A percentile compares a stretch with the other conserved stretches of the same genome.
Evolutionary conservation across 2,113 vertebrate species (phyloP).

Genomic region (Lepus americanus): DNA sequence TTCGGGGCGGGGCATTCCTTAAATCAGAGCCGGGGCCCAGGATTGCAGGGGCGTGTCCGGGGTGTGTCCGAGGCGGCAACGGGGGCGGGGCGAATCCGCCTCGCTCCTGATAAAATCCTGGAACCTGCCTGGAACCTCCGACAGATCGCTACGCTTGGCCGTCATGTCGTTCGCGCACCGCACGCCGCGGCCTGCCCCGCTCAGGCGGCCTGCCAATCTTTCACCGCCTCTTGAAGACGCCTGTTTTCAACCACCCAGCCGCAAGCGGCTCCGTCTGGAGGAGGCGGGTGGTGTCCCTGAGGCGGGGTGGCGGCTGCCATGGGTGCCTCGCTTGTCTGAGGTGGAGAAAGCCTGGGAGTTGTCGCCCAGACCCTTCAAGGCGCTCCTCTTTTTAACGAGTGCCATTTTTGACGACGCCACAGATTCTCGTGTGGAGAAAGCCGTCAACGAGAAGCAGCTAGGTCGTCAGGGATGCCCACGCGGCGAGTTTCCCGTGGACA

Average conservation of each 20-base stretch:
- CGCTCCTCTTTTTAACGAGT: neutral
- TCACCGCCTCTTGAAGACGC: neutral
- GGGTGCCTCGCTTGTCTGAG: constrained; percentile 66
- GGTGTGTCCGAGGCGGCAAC: neutral
- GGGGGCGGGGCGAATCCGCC: neutral
- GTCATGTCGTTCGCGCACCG: neutral
- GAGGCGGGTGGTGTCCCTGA: neutral
- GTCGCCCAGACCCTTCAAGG: neutral
- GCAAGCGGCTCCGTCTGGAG: constrained; percentile 36
- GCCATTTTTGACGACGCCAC: neutral
- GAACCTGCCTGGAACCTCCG: fast-evolving
- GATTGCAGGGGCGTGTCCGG: neutral
- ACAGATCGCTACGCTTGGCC: fast-evolving
- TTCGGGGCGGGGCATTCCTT: neutral
- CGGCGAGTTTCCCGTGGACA: fast-evolving
- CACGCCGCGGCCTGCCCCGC: fast-evolving
- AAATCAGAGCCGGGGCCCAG: neutral
- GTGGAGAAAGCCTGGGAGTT: constrained; percentile 41
- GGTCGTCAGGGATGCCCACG: fast-evolving
- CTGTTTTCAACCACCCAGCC: neutral
- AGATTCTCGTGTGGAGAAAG: neutral
- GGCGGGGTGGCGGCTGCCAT: constrained; percentile 28
- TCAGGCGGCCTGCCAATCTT: neutral
- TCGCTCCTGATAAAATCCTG: fast-evolving
- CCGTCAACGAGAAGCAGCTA: neutral